Conservation (phyloP, 1,140 invertebrate genomes). For the Tetramorium parvispinum region DNA sequence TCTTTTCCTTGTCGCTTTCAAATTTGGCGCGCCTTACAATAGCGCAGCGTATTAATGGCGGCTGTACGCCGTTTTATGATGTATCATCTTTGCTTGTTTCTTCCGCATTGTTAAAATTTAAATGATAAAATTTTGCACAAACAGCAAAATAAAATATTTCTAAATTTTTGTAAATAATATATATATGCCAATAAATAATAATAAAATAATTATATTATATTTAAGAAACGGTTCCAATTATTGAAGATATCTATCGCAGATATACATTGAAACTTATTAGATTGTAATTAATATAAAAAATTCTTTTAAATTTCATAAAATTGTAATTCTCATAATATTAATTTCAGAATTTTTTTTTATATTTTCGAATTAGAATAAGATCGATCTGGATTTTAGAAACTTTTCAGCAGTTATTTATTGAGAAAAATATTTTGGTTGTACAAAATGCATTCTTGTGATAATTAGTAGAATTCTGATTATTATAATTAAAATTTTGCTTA, state of each 20-base stretch:
- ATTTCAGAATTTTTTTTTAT: not conserved
- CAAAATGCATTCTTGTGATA: no score
- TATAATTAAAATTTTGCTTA: no score
- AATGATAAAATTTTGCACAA: not conserved
- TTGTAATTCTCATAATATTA: not conserved
- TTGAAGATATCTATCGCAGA: not conserved
- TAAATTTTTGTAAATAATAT: not conserved
- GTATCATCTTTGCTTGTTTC: constrained; percentile 60
- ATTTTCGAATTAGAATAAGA: not conserved
- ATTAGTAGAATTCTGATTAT: no score
- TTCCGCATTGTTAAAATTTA: not conserved
- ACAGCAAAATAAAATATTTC: not conserved
- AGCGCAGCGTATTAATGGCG: constrained; percentile 84
- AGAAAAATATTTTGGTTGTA: no score
- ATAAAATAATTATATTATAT: not conserved
- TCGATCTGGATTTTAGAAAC: not conserved
- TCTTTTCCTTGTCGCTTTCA: constrained; percentile 12
- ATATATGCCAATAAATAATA: not conserved
- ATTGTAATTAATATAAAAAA: not conserved
- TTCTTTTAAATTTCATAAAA: not conserved
- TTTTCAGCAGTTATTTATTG: not conserved
- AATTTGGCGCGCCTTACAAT: constrained; percentile 40
- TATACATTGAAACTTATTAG: not conserved
- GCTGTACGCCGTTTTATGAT: constrained; percentile 76
- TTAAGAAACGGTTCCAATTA: not conserved